Conservation (phyloP, 2,797 vertebrate genomes). For the Sylvia borin region DNA sequence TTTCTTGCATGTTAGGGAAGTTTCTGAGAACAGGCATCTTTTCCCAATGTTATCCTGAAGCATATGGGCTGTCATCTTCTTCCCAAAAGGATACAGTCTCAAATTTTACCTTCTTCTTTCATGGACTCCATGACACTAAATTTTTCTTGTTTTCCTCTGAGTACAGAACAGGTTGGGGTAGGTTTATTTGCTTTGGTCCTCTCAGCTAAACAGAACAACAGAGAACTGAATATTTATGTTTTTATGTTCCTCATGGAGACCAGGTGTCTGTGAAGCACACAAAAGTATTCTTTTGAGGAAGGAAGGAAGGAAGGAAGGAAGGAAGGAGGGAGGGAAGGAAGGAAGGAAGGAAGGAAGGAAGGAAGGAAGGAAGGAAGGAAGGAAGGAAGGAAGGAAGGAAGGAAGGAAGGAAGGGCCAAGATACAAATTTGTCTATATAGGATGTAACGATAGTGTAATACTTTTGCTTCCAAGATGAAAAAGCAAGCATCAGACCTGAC, state of each 20-base stretch:
- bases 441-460: neutral
- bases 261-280: neutral
- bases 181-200: neutral
- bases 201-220: neutral
- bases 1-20: neutral
- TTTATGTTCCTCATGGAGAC: neutral
- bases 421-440: neutral
- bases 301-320: neutral
- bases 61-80: neutral
- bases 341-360: neutral
- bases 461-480: neutral
- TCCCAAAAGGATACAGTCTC: neutral
- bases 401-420: neutral
- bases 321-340: too few species aligned
- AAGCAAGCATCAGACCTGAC: neutral
- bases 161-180: neutral
- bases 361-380: too few species aligned
- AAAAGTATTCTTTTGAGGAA: neutral
- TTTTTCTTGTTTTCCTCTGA: neutral
- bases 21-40: neutral
- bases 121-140: neutral
- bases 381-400: neutral
- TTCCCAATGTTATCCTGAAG: neutral
- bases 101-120: neutral
- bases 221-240: neutral